Evolutionary conservation across 2,113 vertebrate species (phyloP).

Genomic region (Mobula birostris): DNA sequence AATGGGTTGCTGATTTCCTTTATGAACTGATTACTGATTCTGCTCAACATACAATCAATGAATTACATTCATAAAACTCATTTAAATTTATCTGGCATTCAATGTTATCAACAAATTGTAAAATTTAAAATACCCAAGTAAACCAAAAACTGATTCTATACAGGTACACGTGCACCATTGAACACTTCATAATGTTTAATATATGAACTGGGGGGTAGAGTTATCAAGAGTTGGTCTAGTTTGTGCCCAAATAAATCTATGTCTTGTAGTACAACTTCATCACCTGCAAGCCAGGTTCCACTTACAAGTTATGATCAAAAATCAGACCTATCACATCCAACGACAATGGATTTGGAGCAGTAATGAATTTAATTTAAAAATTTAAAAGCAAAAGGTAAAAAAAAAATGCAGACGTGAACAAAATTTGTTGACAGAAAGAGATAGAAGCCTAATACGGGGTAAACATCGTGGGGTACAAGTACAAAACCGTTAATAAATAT

Average conservation of each 20-base stretch:
- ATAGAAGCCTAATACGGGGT: neutral
- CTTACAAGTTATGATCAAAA: neutral
- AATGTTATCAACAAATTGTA: too few relatives aligned
- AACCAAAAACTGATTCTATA: too few relatives aligned
- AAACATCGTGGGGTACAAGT: neutral
- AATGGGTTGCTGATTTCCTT: neutral
- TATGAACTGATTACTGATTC: neutral
- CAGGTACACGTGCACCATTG: neutral
- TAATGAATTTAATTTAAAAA: neutral
- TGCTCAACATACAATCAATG: neutral
- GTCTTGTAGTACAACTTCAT: neutral
- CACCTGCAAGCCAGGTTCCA: neutral
- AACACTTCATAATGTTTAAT: neutral
- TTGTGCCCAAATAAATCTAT: too few relatives aligned
- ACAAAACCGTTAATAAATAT: neutral
- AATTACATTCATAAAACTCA: neutral
- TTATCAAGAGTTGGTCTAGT: too few relatives aligned
- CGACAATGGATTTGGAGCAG: neutral
- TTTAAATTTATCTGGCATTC: too few relatives aligned
- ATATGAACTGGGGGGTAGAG: neutral
- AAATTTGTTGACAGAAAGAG: neutral
- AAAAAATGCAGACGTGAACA: neutral
- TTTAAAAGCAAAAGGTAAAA: neutral
- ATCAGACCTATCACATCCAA: neutral
- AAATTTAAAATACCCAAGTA: too few relatives aligned